Percentiles rank a stretch among this genome's conserved stretches.
Conservation (phyloP, 2,888 invertebrate species). For the Chrysotoxum bicinctum region DNA sequence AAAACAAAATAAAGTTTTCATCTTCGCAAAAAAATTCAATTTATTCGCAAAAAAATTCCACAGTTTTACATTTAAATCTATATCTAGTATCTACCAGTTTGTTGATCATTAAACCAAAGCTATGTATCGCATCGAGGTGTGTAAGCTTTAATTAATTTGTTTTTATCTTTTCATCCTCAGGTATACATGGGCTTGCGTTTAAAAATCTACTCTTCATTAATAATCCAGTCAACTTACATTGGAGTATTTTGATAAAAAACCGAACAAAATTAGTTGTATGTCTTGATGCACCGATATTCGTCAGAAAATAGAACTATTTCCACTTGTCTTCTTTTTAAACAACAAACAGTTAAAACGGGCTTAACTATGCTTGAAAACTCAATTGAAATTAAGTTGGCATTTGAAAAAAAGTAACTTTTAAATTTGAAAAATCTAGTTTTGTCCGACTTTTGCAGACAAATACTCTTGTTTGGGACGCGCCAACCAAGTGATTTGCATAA, state of each 20-base stretch:
- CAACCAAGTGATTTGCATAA: conserved; percentile 61
- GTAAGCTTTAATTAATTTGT: conserved; percentile 62
- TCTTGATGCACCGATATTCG: too few species aligned
- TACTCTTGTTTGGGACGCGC: background rate
- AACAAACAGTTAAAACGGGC: too few species aligned
- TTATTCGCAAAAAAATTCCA: background rate
- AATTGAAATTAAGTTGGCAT: too few species aligned
- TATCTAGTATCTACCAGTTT: background rate
- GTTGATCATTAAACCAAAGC: background rate
- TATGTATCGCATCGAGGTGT: background rate
- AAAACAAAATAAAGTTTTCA: background rate
- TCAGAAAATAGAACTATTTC: too few species aligned
- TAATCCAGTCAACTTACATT: conserved; percentile 17
- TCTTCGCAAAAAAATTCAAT: background rate
- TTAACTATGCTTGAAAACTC: too few species aligned
- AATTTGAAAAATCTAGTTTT: background rate
- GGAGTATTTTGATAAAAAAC: conserved; percentile 56
- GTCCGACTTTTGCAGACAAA: background rate
- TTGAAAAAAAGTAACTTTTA: too few species aligned
- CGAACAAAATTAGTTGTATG: background rate
- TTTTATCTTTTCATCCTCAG: conserved; percentile 32
- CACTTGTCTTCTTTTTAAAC: too few species aligned
- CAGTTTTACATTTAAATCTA: background rate
- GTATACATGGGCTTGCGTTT: background rate
- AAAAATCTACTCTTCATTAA: background rate